Evolutionary conservation across 2,797 vertebrate genomes (phyloP).

Genomic region (Gambusia yucatana): DNA sequence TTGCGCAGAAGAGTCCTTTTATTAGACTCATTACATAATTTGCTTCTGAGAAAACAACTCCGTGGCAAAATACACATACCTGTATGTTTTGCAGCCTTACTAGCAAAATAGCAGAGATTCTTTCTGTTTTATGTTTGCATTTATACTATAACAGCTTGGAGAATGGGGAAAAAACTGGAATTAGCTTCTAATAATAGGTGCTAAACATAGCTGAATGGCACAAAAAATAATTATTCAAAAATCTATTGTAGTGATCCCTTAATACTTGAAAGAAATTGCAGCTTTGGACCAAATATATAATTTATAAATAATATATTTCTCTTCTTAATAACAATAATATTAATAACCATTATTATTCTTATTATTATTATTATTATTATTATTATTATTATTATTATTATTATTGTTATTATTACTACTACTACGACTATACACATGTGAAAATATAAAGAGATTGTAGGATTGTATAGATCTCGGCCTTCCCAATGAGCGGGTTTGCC

Average conservation of each 20-base stretch:
- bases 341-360: not conserved
- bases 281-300: not conserved
- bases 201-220: not conserved
- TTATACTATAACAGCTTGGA: not conserved
- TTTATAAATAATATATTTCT: not conserved
- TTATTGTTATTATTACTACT: not conserved
- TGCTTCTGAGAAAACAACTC: not conserved
- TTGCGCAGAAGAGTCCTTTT: not conserved
- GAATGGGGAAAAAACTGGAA: not conserved
- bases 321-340: not conserved
- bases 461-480: conserved; percentile 8
- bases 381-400: not conserved
- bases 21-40: not conserved
- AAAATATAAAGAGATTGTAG: not conserved
- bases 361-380: not conserved
- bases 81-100: too few species aligned
- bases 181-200: not conserved
- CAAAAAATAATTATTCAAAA: not conserved
- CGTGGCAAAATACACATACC: not conserved
- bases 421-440: not conserved
- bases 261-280: not conserved
- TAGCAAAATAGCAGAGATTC: not conserved
- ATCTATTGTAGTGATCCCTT: not conserved
- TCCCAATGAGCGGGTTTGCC: conserved; percentile 42
- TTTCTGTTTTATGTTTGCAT: not conserved